A percentile compares a stretch with the other conserved stretches of the same genome.
Conservation (phyloP, 2,888 invertebrate species). For the Tortricodes alternella region DNA sequence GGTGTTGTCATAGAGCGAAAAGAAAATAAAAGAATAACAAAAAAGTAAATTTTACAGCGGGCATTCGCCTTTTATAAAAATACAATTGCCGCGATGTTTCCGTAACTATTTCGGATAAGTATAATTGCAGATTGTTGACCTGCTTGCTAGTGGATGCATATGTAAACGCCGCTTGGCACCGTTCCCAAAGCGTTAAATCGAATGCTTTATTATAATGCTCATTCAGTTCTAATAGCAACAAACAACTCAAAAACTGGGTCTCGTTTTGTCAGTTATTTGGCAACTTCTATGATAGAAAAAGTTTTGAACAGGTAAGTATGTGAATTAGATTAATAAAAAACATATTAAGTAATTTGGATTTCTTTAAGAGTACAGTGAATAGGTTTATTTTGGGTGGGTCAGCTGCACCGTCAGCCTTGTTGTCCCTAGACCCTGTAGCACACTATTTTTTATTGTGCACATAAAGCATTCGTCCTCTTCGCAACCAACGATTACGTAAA, state of each 20-base stretch:
- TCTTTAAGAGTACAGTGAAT: too few relatives aligned
- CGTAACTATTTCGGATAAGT: conserved; percentile 28
- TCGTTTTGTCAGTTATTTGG: conserved; percentile 8
- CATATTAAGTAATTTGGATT: background rate
- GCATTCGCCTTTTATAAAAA: conserved; percentile 18
- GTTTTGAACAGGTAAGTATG: background rate
- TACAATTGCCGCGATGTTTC: conserved; percentile 25
- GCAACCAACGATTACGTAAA: too few relatives aligned
- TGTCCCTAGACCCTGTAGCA: too few relatives aligned
- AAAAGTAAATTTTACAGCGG: conserved; percentile 13
- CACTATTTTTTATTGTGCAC: too few relatives aligned
- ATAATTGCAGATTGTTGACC: conserved; percentile 31
- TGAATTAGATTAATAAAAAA: background rate
- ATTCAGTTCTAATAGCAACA: conserved; percentile 13
- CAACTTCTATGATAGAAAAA: conserved; percentile 11
- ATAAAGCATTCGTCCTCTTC: too few relatives aligned
- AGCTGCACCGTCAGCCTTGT: too few relatives aligned
- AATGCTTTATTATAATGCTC: conserved; percentile 29
- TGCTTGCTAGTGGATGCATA: conserved; percentile 27
- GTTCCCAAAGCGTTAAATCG: conserved; percentile 29
- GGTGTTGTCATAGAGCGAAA: too few relatives aligned
- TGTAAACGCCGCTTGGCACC: conserved; percentile 24
- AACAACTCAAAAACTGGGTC: background rate
- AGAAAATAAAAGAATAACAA: too few relatives aligned
- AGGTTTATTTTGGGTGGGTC: too few relatives aligned